phyloP scores from a whole-genome alignment of 2,113 vertebrate genomes.

The Orthonyx spaldingii region DNA sequence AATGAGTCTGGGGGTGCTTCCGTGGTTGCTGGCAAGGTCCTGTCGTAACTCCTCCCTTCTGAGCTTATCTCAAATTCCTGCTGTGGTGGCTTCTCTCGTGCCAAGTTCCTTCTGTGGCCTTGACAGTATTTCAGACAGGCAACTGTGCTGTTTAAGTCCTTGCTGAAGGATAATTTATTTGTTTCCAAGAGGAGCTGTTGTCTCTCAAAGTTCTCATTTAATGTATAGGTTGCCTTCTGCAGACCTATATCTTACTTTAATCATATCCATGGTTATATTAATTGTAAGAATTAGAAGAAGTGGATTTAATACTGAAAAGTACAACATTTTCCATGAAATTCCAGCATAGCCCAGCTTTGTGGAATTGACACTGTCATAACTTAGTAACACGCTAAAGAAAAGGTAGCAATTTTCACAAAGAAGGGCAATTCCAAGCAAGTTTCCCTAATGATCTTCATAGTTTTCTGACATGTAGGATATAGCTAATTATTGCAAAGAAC shows the following conservation, averaged over 20 bases:
- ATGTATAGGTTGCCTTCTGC: not conserved
- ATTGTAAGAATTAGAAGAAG: not conserved
- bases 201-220: not conserved
- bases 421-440: not conserved
- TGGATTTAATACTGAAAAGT: not conserved
- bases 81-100: not conserved
- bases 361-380: not conserved
- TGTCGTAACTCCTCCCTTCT: not conserved
- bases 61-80: not conserved
- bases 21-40: not conserved
- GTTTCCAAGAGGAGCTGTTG: not conserved
- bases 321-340: not conserved
- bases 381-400: not conserved
- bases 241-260: not conserved
- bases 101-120: not conserved
- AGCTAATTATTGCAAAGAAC: not conserved
- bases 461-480: not conserved
- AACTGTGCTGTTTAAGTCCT: not conserved
- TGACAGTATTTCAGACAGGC: not conserved
- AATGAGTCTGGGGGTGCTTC: not conserved
- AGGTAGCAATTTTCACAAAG: not conserved
- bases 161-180: not conserved
- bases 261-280: not conserved
- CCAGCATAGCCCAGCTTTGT: not conserved
- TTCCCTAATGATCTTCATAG: not conserved